These are phyloP conservation scores for Microtus montanus DNA, from an alignment of 2,113 vertebrate genomes.

Conservation along the genomic window DNA sequence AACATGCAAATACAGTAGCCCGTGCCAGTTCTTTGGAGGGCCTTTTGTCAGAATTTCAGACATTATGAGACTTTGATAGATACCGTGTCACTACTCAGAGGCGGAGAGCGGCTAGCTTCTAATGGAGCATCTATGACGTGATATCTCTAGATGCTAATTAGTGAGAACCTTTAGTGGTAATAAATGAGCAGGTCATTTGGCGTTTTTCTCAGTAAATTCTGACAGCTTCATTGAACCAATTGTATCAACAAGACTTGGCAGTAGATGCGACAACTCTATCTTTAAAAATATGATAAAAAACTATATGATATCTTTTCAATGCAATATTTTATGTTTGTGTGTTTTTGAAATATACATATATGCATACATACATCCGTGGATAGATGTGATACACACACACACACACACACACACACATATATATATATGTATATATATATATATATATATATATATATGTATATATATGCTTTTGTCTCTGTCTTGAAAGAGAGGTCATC, in stretches of 20 bases:
- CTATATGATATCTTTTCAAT: not conserved
- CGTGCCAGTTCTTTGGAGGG: slow-evolving; percentile 88
- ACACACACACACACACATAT: no score
- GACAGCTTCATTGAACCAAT: slow-evolving; percentile 83
- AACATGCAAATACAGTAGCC: slow-evolving; percentile 97
- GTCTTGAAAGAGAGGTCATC: not conserved
- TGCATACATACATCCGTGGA: not conserved
- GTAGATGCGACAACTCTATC: slow-evolving; percentile 69
- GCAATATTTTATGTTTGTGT: slow-evolving; percentile 26
- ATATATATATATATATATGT: not conserved
- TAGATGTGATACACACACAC: no score
- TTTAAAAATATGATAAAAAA: not conserved
- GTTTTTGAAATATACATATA: not conserved
- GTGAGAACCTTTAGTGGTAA: slow-evolving; percentile 83
- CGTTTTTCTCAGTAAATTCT: slow-evolving; percentile 76
- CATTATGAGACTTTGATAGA: slow-evolving; percentile 92
- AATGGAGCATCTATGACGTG: slow-evolving; percentile 80
- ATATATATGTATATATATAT: no score
- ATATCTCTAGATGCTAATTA: slow-evolving; percentile 87
- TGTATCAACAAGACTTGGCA: slow-evolving; percentile 81
- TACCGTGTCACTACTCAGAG: slow-evolving; percentile 89
- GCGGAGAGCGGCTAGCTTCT: slow-evolving; percentile 89
- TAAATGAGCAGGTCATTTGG: slow-evolving; percentile 83
- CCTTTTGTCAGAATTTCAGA: slow-evolving; percentile 93
- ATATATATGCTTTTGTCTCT: not conserved